Conservation (phyloP, 1,140 invertebrate genomes). For the Drosophila mauritiana region DNA sequence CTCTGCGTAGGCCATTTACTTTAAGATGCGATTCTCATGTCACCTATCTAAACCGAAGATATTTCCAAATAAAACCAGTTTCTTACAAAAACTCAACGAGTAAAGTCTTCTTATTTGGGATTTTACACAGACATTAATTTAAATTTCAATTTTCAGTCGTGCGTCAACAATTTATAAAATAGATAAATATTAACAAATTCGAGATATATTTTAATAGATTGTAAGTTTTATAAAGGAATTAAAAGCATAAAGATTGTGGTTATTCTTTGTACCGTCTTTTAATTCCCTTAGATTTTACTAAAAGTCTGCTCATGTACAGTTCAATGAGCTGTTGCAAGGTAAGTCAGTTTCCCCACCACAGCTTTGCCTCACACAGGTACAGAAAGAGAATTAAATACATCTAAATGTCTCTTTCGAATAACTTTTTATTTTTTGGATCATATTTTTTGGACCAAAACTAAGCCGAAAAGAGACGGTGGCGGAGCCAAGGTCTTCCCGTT, state of each 20-base stretch:
- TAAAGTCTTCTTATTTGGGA: no score
- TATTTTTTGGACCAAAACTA: conserved; percentile 55
- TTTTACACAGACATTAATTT: no score
- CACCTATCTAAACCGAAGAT: no score
- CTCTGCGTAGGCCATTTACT: no score
- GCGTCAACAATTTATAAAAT: not conserved
- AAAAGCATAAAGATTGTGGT: no score
- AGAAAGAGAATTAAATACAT: conserved; percentile 78
- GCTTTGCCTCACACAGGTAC: conserved; percentile 6
- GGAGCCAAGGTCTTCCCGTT: not conserved
- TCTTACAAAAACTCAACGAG: no score
- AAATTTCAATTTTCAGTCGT: not conserved
- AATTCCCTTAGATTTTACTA: conserved; percentile 6
- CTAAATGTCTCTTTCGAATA: conserved; percentile 80
- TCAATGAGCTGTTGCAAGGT: conserved; percentile 70
- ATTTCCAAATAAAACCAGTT: no score
- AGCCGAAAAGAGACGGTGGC: conserved; percentile 33
- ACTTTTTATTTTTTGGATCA: conserved; percentile 80
- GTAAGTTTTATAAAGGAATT: no score
- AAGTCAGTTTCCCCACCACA: conserved; percentile 48
- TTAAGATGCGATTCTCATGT: no score
- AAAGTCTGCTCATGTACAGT: conserved; percentile 31
- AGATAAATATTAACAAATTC: no score
- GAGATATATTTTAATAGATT: no score
- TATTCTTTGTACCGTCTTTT: no score